Base-by-base conservation (phyloP, 2,888 invertebrate species). In the Cerastoderma edule region DNA sequence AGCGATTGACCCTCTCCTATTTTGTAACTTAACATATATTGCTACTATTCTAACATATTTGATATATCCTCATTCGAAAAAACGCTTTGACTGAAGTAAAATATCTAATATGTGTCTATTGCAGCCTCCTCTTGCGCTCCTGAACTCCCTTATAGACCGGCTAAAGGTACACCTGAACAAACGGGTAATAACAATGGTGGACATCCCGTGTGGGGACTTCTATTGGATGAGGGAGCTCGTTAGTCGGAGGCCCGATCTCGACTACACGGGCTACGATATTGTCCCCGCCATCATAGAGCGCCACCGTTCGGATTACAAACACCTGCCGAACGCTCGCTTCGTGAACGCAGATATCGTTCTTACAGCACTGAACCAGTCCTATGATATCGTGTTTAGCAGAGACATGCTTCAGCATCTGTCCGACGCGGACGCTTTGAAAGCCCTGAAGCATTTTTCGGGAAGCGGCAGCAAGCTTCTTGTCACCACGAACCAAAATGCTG, bases 121-220 rank as follows among this genome's bases (percentile, higher is more conserved):
- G n/a, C n/a, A 54, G 54, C 54, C 54, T 28, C 27, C 28, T 4
- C 54, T 54, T 27, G 54, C 54, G 28, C 54, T 54, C 3, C 54
- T 54, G 22, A 54, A 54, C 54, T 54, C 54, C 10, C 54, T 54
- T 24, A 54, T 54, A 13, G 54, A 54, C 10, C 54, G 54, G 3
- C 54, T 54, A 13, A 54, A 54, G 54, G 28, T 54, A 54, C 28
- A 27, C 28, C 54, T 54, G 6, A 10, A 54, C 4, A 54, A 54
- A 54, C 28, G 27, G 3, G 54, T 54, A 13, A 54, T 54, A 10
- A 54, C 54, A 27, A 54, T 54, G 5, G 6, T 54, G 5, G 54
- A 54, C 28, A 54, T 54, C 5, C 54, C 54, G 28, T 54, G 54
- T 54, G 54, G 54, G 8, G 54, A 54, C 22, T 54, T 54, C 5